These are phyloP conservation scores for Andrena marginata DNA, from an alignment of 2,888 invertebrate genomes.

Conservation along the genomic window DNA sequence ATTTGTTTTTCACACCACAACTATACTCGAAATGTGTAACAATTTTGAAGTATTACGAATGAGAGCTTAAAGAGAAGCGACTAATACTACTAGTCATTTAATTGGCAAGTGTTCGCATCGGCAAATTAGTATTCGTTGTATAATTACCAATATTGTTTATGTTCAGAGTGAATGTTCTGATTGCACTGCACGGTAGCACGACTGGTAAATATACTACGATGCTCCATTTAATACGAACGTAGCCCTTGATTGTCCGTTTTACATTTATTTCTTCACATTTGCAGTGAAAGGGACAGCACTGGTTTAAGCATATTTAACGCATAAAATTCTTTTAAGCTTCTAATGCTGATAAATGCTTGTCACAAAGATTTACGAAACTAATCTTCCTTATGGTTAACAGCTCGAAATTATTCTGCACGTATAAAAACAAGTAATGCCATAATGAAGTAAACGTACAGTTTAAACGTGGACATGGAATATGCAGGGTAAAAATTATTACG, in stretches of 20 bases:
- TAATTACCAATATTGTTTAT: constrained; percentile 24
- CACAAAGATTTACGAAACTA: constrained; percentile 38
- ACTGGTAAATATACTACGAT: constrained; percentile 35
- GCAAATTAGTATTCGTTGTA: constrained; percentile 26
- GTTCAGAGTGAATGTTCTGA: constrained; percentile 23
- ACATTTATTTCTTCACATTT: constrained; percentile 43
- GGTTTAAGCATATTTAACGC: constrained; percentile 57
- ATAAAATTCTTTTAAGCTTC: constrained; percentile 37
- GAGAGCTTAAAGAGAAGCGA: constrained; percentile 26
- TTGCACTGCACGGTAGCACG: constrained; percentile 15
- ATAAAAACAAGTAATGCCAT: constrained; percentile 25
- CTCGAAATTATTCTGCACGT: constrained; percentile 34
- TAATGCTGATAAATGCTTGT: constrained; percentile 47
- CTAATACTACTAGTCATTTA: constrained; percentile 30
- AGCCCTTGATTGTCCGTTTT: constrained; percentile 26
- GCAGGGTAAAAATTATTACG: neutral
- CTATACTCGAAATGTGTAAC: constrained; percentile 66
- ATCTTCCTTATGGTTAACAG: constrained; percentile 35
- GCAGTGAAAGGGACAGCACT: constrained; percentile 43
- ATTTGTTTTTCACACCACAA: constrained; percentile 64
- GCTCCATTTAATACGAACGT: constrained; percentile 31
- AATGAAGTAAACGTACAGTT: constrained; percentile 20
- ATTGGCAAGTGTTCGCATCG: constrained; percentile 26
- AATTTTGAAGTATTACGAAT: constrained; percentile 68
- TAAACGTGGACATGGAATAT: constrained; percentile 6